Percentiles rank a stretch among this genome's conserved stretches.
Evolutionary conservation across 2,888 invertebrate species (phyloP).

Genomic region (Desoria tigrina): DNA sequence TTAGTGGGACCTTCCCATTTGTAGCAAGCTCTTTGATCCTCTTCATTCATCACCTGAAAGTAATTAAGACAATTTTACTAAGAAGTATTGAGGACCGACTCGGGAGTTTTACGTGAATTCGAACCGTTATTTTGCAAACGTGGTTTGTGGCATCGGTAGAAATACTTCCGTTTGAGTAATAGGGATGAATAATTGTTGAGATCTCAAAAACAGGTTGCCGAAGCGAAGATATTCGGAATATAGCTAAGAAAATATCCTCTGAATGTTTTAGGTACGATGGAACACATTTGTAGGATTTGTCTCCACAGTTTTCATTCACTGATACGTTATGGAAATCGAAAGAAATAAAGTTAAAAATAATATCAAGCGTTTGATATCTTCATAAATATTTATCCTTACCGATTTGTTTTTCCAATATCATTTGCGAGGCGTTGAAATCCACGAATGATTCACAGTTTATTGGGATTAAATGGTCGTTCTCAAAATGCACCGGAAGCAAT

Average conservation of each 20-base stretch:
- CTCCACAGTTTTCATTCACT: conserved; percentile 37
- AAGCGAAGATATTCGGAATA: conserved; percentile 43
- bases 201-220: conserved; percentile 45
- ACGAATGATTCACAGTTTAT: conserved; percentile 19
- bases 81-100: background rate
- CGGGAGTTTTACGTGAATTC: background rate
- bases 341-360: background rate
- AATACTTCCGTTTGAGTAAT: conserved; percentile 21
- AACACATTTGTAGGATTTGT: conserved; percentile 36
- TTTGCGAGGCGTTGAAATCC: conserved; percentile 34
- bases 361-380: background rate
- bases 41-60: conserved; percentile 38
- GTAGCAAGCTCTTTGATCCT: conserved; percentile 35
- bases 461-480: conserved; percentile 28
- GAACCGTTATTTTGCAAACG: conserved; percentile 36
- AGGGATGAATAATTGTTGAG: conserved; percentile 41
- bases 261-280: conserved; percentile 22
- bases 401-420: conserved; percentile 29
- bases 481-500: conserved; percentile 36
- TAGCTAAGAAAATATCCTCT: conserved; percentile 32
- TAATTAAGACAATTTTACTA: background rate
- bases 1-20: conserved; percentile 40
- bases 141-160: background rate
- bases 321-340: no score
- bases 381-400: conserved; percentile 11